Evolutionary conservation across 2,113 vertebrate genomes (phyloP).

Genomic region (Platycercus adscitus): DNA sequence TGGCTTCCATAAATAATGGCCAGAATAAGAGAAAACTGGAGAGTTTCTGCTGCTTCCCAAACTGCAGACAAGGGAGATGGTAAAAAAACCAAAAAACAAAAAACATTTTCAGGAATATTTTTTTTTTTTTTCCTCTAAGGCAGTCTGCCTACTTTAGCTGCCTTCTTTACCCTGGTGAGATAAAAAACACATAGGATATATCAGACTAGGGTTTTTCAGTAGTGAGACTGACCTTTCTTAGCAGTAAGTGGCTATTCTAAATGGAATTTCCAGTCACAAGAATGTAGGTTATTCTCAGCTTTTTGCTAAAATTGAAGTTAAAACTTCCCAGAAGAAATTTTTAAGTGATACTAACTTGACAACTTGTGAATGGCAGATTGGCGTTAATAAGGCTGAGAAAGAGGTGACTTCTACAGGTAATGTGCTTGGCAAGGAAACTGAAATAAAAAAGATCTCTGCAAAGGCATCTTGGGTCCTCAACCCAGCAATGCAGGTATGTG

Average conservation of each 20-base stretch:
- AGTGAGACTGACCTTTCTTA: not conserved
- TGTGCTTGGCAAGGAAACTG: not conserved
- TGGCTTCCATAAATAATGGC: not conserved
- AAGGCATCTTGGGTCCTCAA: not conserved
- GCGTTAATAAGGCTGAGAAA: not conserved
- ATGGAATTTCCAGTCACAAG: not conserved
- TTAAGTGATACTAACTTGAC: not conserved
- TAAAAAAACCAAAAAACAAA: slow-evolving; percentile 39
- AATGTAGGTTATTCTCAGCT: not conserved
- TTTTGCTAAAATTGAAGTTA: not conserved
- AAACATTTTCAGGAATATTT: not conserved
- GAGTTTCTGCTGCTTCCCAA: not conserved
- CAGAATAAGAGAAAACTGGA: not conserved
- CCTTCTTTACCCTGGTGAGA: not conserved
- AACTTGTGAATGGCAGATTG: not conserved
- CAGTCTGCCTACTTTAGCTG: not conserved
- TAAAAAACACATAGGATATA: not conserved
- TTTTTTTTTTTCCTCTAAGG: not conserved
- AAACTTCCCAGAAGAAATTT: not conserved
- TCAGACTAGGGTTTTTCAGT: not conserved
- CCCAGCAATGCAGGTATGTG: not conserved
- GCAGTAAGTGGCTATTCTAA: not conserved
- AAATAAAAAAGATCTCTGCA: not conserved
- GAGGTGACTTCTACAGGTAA: not conserved
- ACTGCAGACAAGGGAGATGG: not conserved